A percentile compares a stretch with the other conserved stretches of the same genome.
These are phyloP conservation scores for Acromyrmex echinatior DNA, from an alignment of 1,140 invertebrate genomes.

Conservation along the genomic window DNA sequence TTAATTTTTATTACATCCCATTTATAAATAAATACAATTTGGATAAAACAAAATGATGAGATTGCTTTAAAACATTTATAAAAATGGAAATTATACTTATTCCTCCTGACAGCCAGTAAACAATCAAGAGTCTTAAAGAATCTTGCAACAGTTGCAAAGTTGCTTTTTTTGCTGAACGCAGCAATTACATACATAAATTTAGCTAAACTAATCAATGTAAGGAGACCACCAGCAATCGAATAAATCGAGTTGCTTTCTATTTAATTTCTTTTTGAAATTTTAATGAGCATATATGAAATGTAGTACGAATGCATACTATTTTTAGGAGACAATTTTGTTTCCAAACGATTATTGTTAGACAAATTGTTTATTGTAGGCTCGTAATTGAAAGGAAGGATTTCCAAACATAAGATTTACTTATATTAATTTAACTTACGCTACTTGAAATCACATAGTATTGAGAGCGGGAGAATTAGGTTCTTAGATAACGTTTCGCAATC, in stretches of 20 bases:
- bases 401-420: background rate
- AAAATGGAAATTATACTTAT: too few relatives aligned
- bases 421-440: background rate
- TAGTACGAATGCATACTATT: background rate
- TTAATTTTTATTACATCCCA: too few relatives aligned
- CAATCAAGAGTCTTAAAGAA: too few relatives aligned
- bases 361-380: background rate
- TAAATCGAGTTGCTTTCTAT: background rate
- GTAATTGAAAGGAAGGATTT: background rate
- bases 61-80: too few relatives aligned
- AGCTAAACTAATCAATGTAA: background rate
- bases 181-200: too few relatives aligned
- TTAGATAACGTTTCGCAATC: constrained; percentile 15
- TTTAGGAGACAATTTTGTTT: background rate
- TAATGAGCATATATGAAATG: background rate
- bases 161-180: too few relatives aligned
- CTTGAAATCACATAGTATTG: constrained; percentile 5
- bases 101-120: too few relatives aligned
- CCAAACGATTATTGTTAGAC: background rate
- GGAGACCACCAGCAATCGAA: background rate
- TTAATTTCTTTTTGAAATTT: background rate
- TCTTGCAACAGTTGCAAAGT: too few relatives aligned
- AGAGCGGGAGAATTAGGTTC: background rate
- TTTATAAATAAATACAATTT: too few relatives aligned
- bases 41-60: too few relatives aligned